Percentiles rank a stretch among this genome's conserved stretches.
phyloP scores from a whole-genome alignment of 2,113 vertebrate species.

The Meles meles region DNA sequence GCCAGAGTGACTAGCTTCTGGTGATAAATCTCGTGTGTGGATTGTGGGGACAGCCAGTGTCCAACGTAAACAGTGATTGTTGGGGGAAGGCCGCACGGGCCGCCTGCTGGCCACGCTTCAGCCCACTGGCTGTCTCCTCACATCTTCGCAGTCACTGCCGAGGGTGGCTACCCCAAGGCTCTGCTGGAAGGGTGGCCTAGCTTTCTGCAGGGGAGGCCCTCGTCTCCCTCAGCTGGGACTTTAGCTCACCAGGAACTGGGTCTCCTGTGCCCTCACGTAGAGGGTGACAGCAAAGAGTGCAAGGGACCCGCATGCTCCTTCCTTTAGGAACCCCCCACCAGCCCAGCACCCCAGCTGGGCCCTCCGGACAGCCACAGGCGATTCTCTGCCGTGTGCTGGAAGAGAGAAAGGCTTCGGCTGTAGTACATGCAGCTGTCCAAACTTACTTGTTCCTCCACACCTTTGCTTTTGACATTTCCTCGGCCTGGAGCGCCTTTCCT shows the following conservation, averaged over 20 bases:
- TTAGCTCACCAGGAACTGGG: not conserved
- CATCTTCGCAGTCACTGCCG: not conserved
- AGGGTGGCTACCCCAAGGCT: not conserved
- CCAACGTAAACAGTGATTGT: conserved; percentile 38
- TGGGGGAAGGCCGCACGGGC: not conserved
- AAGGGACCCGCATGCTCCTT: accelerated
- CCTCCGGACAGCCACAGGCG: not conserved
- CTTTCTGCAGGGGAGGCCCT: not conserved
- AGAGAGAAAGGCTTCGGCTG: not conserved
- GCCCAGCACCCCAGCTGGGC: not conserved
- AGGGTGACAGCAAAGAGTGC: not conserved
- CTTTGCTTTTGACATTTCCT: not conserved
- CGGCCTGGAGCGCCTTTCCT: not conserved
- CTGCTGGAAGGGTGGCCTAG: not conserved
- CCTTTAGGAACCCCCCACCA: not conserved
- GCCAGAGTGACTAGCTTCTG: not conserved
- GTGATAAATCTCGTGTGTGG: not conserved
- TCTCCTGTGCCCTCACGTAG: not conserved
- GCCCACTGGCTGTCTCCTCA: not conserved
- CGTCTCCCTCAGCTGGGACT: not conserved
- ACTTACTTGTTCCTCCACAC: not conserved
- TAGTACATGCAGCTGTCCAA: not conserved
- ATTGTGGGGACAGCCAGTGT: not conserved
- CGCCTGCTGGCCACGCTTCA: not conserved
- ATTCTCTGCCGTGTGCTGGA: not conserved